phyloP scores from a whole-genome alignment of 2,797 vertebrate species.

The Phalloptychus januarius region DNA sequence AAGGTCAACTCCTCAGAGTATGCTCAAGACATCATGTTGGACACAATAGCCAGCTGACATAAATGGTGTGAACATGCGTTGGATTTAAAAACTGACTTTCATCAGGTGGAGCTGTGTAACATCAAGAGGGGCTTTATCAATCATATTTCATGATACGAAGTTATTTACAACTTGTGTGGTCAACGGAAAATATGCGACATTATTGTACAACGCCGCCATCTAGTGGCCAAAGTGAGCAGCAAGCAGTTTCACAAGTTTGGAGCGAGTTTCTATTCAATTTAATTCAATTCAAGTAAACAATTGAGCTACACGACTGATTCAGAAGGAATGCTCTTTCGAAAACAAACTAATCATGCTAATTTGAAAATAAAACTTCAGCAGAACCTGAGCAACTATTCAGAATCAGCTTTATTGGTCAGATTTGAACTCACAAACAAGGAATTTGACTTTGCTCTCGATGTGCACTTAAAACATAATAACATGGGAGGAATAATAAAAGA shows the following conservation, averaged over 20 bases:
- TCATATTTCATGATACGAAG: slow-evolving; percentile 23
- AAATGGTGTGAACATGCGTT: slow-evolving; percentile 30
- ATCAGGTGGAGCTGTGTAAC: slow-evolving; percentile 3
- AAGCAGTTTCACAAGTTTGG: background rate
- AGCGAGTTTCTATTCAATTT: background rate
- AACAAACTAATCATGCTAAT: too few relatives aligned
- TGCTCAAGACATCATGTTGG: slow-evolving; percentile 63
- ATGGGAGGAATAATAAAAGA: too few relatives aligned
- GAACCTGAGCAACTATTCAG: background rate
- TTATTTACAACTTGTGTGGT: slow-evolving; percentile 51
- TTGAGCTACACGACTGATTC: background rate
- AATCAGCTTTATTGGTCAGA: background rate
- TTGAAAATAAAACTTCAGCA: background rate
- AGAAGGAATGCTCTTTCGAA: background rate
- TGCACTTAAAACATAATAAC: background rate
- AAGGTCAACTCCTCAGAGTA: slow-evolving; percentile 67
- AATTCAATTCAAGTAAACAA: background rate
- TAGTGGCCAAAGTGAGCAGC: slow-evolving; percentile 46
- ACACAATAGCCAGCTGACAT: slow-evolving; percentile 46
- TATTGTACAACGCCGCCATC: slow-evolving; percentile 39
- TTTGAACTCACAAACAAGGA: background rate
- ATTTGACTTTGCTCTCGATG: background rate
- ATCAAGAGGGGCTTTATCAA: background rate
- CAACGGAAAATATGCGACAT: background rate
- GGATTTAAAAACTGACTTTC: slow-evolving; percentile 27